phyloP scores from a whole-genome alignment of 2,797 vertebrate species.

The Nasua narica region DNA sequence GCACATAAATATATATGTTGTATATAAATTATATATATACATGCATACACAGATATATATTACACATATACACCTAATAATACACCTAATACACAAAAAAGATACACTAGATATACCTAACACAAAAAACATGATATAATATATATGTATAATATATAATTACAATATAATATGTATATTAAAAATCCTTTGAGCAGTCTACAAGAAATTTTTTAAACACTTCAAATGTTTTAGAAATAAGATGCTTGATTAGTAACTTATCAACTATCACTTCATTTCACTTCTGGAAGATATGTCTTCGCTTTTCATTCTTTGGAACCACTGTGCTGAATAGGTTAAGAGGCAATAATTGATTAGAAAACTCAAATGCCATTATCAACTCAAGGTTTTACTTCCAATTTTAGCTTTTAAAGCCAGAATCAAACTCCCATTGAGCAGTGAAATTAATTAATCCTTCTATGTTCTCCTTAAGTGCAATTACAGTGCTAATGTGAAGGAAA shows the following conservation, averaged over 20 bases:
- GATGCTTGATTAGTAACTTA: background rate
- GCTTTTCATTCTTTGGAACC: slow-evolving; percentile 2
- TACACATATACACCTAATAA: background rate
- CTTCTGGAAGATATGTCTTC: background rate
- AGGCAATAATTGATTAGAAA: slow-evolving; percentile 57
- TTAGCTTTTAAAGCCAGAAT: slow-evolving; percentile 39
- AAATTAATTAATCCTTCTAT: slow-evolving; percentile 65
- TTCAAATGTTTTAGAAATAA: background rate
- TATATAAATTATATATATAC: background rate
- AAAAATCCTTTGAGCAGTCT: background rate
- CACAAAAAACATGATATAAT: background rate
- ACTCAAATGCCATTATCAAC: slow-evolving; percentile 21
- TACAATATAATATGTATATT: background rate
- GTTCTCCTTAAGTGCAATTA: slow-evolving; percentile 24
- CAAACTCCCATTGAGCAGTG: slow-evolving; percentile 22
- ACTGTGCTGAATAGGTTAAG: slow-evolving; percentile 25
- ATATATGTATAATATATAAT: background rate
- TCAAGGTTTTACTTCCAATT: slow-evolving; percentile 59
- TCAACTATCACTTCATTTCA: background rate
- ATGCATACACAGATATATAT: background rate
- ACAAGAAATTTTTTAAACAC: background rate
- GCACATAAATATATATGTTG: background rate
- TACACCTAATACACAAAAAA: background rate
- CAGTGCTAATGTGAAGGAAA: background rate
- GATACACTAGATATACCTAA: background rate